A percentile compares a stretch with the other conserved stretches of the same genome.
These are phyloP conservation scores for Hyperoplus lanceolatus DNA, from an alignment of 2,797 vertebrate genomes.

Conservation along the genomic window DNA sequence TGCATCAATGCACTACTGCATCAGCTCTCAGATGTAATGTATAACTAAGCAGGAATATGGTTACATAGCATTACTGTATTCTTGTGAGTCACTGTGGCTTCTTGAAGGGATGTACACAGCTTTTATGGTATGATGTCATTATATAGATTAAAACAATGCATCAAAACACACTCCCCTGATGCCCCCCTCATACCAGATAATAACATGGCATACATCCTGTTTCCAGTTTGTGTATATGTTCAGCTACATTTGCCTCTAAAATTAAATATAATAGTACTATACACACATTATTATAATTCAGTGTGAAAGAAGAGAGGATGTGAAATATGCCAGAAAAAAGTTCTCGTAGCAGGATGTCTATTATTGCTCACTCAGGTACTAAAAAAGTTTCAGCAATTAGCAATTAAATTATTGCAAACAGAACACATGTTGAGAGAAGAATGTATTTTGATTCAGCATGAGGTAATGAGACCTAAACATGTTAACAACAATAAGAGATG, in stretches of 20 bases:
- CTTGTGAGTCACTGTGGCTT: slow-evolving; percentile 8
- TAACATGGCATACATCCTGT: background rate
- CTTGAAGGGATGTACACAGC: background rate
- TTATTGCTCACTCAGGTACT: background rate
- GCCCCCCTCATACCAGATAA: background rate
- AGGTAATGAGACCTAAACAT: background rate
- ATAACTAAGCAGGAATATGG: slow-evolving; percentile 12
- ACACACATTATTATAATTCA: background rate
- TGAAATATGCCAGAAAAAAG: slow-evolving; percentile 9
- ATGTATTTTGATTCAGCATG: slow-evolving; percentile 5
- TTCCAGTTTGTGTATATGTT: background rate
- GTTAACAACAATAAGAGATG: background rate
- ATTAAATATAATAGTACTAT: background rate
- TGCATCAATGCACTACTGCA: slow-evolving; percentile 26
- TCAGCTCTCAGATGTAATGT: slow-evolving; percentile 26
- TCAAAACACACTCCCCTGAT: slow-evolving; percentile 4
- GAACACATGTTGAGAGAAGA: slow-evolving; percentile 19
- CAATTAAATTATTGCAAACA: slow-evolving; percentile 21
- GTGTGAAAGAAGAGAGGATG: background rate
- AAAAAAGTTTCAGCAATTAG: slow-evolving; percentile 3
- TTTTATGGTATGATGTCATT: background rate
- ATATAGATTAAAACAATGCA: slow-evolving; percentile 1
- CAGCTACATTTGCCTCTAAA: slow-evolving; percentile 6
- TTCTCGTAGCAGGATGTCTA: slow-evolving; percentile 4
- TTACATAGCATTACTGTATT: slow-evolving; percentile 28